Percentiles rank a stretch among this genome's conserved stretches.
Evolutionary conservation across 2,888 invertebrate species (phyloP).

Genomic region (Eremobia ochroleuca): DNA sequence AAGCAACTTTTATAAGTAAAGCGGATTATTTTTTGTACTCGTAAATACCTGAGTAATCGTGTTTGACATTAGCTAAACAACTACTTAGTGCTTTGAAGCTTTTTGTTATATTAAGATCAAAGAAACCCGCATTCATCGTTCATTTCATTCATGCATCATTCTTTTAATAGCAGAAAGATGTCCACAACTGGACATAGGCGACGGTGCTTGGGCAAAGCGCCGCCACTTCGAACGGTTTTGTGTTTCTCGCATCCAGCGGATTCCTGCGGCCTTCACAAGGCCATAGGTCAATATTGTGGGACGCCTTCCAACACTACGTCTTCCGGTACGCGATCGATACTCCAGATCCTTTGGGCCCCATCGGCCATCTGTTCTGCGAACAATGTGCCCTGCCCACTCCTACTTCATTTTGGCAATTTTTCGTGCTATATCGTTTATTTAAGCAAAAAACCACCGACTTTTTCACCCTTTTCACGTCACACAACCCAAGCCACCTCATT

Average conservation of each 20-base stretch:
- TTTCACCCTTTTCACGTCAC: background rate
- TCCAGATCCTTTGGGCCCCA: background rate
- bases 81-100: background rate
- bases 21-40: background rate
- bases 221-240: background rate
- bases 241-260: background rate
- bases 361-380: background rate
- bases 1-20: background rate
- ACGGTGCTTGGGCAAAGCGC: background rate
- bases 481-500: slow-evolving; percentile 11
- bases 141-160: background rate
- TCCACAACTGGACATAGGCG: background rate
- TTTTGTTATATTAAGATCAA: background rate
- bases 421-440: background rate
- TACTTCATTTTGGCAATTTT: background rate
- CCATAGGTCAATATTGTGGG: background rate
- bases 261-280: background rate
- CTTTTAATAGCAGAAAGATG: background rate
- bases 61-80: background rate
- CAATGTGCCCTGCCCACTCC: background rate
- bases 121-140: background rate
- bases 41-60: background rate
- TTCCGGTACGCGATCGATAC: background rate
- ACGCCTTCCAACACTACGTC: background rate
- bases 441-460: background rate